Base-by-base conservation (phyloP, 1,140 invertebrate species). In the Pemphigus obesinymphae region DNA sequence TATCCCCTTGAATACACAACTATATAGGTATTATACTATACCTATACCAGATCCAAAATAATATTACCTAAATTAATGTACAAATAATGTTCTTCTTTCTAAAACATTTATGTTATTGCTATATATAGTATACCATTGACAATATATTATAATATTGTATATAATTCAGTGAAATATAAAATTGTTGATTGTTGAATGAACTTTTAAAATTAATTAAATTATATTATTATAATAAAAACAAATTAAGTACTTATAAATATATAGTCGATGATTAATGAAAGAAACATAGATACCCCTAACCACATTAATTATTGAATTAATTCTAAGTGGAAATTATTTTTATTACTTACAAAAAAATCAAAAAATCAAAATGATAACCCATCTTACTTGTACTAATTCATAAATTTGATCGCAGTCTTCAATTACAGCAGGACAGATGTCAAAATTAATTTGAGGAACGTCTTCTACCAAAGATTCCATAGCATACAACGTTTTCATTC, bases 381-480 rank as follows among this genome's bases (percentile, higher is more conserved):
- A n/a, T 43, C 76, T 63, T 80, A 80, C 76, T 61, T 61, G 76
- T 8, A 80, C 23, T 29, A 80, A 34, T 43, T 58, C 48, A 11
- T 43, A 80, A 40, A 80, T 80, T 63, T 63, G 34, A 1, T 80
- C 76, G 17, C 76, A 80, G 26, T 80, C n/a, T 11, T 80, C 53
- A n/a, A 63, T 31, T 17, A 29, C 3, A 11, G 76, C 76, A 13
- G n/a, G 53, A 17, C 76, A 45, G 15, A 80, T 43, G 17, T 26
- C 15, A 31, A 61, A 80, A 29, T 80, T 80, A 17, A 80, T 20
- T 80, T 43, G 55, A 17, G 76, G 55, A 13, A 80, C 76, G 8
- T 13, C 76, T 80, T 80, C 76, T 6, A 43, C 29, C 4, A 80
- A 45, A 17, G 76, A 63, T 80, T 80, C 76, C 76, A 80, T 29